Conservation (phyloP, 2,888 invertebrate genomes). For the Blera fallax region DNA sequence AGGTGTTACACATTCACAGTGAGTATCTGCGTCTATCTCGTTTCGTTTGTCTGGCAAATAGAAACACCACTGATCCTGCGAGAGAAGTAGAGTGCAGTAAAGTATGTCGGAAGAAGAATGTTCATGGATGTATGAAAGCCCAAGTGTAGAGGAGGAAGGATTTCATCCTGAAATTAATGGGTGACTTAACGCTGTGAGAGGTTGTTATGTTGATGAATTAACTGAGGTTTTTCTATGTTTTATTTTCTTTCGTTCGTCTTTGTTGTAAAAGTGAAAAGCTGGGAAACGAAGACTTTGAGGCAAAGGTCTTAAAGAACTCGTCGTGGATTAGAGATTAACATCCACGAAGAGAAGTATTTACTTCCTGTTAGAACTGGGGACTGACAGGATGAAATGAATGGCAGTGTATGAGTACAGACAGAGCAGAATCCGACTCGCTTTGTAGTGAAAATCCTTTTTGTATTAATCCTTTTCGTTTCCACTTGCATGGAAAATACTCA, state of each 20-base stretch:
- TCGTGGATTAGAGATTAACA: slow-evolving; percentile 40
- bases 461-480: neutral
- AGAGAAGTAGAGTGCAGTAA: slow-evolving; percentile 42
- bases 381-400: neutral
- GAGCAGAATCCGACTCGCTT: neutral
- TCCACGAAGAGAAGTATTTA: neutral
- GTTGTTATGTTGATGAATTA: slow-evolving; percentile 69
- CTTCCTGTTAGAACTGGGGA: neutral
- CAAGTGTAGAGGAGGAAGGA: slow-evolving; percentile 19
- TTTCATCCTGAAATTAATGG: slow-evolving; percentile 59
- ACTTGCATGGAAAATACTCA: neutral
- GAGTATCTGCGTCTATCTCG: neutral
- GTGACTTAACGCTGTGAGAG: slow-evolving; percentile 62
- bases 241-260: neutral
- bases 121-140: slow-evolving; percentile 5
- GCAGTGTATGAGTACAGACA: neutral
- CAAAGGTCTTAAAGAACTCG: slow-evolving; percentile 42
- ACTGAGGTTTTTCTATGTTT: slow-evolving; percentile 37
- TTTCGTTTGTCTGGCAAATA: slow-evolving; percentile 2
- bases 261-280: slow-evolving; percentile 32
- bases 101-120: slow-evolving; percentile 48
- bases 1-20: slow-evolving; percentile 51
- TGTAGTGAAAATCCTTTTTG: neutral
- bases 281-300: slow-evolving; percentile 24
- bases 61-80: slow-evolving; percentile 1